Evolutionary conservation across 2,888 invertebrate genomes (phyloP).

Genomic region (Oligia fasciuncula): DNA sequence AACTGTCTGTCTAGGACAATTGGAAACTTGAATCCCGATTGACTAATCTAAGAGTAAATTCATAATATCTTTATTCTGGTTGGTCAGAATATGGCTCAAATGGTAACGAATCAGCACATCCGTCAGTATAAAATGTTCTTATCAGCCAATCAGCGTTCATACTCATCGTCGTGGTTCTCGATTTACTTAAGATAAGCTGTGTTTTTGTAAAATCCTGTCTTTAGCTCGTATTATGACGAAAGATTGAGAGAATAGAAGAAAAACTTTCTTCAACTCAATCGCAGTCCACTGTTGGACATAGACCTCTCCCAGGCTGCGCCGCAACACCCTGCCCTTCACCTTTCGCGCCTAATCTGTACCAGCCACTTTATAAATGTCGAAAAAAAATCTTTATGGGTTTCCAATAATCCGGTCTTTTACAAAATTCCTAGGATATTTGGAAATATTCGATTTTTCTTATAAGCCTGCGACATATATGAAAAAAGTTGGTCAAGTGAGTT

Average conservation of each 20-base stretch:
- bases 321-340: background rate
- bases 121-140: background rate
- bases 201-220: background rate
- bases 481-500: conserved; percentile 64
- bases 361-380: too few relatives aligned
- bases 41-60: background rate
- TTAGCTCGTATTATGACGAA: background rate
- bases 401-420: background rate
- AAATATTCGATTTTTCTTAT: background rate
- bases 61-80: background rate
- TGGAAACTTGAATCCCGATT: background rate
- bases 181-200: background rate
- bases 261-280: too few relatives aligned
- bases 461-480: conserved; percentile 37
- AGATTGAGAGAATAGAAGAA: background rate
- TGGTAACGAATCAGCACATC: background rate
- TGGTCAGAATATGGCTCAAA: background rate
- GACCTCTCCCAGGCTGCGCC: background rate
- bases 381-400: background rate
- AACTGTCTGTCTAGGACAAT: background rate
- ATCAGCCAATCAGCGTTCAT: background rate
- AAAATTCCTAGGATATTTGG: background rate
- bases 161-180: background rate
- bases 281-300: too few relatives aligned
- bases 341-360: too few relatives aligned